A percentile compares a stretch with the other conserved stretches of the same genome.
phyloP scores from a whole-genome alignment of 2,888 invertebrate species.

The Tachina fera region DNA sequence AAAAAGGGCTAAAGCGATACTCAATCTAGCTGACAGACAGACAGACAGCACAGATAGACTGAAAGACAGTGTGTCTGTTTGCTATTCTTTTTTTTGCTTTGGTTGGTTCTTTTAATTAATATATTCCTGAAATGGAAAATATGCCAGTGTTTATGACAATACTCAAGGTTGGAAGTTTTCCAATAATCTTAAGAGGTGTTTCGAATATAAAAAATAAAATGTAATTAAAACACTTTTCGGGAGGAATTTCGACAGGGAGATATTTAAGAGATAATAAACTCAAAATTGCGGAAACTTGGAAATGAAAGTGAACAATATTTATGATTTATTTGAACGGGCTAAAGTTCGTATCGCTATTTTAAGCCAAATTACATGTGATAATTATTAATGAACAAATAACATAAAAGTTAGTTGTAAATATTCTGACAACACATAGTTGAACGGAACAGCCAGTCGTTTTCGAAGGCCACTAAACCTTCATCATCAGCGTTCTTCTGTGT shows the following conservation, averaged over 20 bases:
- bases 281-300: no score
- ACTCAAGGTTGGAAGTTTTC: conserved; percentile 49
- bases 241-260: neutral
- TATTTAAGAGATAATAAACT: no score
- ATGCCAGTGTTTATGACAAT: conserved; percentile 59
- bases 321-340: no score
- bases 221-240: neutral
- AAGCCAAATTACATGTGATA: no score
- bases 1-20: conserved; percentile 42
- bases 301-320: neutral
- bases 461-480: no score
- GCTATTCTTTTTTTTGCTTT: no score
- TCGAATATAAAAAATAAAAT: neutral
- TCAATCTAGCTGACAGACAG: conserved; percentile 25
- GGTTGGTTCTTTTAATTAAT: conserved; percentile 3
- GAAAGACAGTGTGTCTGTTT: conserved; percentile 17
- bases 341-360: no score
- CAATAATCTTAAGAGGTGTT: neutral
- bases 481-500: no score
- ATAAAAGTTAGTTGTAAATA: no score
- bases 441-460: no score
- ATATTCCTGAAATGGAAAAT: conserved; percentile 48
- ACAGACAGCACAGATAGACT: conserved; percentile 19
- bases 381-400: no score
- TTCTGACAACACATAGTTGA: no score